Conservation (phyloP, 2,797 vertebrate species). For the Clarias pachynema region DNA sequence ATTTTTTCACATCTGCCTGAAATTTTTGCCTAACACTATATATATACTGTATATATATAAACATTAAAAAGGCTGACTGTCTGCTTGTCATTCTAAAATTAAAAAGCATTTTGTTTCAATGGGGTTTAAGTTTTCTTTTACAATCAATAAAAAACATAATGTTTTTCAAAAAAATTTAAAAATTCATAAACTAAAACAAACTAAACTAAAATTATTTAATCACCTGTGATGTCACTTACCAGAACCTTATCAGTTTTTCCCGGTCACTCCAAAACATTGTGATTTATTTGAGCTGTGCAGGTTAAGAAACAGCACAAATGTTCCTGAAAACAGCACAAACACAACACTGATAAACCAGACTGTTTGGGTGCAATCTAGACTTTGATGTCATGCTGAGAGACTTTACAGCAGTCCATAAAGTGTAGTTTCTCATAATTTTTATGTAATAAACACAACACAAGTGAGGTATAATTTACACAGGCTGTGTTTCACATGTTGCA, state of each 20-base stretch:
- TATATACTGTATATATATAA: no score
- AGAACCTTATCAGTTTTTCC: neutral
- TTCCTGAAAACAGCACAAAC: neutral
- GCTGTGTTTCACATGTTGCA: neutral
- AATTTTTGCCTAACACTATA: no score
- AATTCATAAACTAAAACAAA: no score
- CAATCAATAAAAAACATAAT: neutral
- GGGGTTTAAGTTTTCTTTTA: no score
- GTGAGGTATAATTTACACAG: neutral
- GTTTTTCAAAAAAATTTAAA: no score
- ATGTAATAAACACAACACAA: neutral
- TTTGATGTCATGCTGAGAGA: slow-evolving; percentile 1
- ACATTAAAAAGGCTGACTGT: neutral
- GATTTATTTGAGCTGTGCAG: neutral
- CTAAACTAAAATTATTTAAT: neutral
- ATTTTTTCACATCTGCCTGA: no score
- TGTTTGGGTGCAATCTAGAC: neutral
- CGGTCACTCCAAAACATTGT: neutral
- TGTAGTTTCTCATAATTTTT: neutral
- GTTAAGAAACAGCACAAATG: neutral
- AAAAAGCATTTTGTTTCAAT: no score
- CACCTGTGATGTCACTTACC: neutral
- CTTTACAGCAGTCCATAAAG: neutral
- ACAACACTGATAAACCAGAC: neutral
- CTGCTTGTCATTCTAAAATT: neutral